Base-by-base conservation (phyloP, 2,888 invertebrate genomes). In the Ommatoiulus sabulosus region DNA sequence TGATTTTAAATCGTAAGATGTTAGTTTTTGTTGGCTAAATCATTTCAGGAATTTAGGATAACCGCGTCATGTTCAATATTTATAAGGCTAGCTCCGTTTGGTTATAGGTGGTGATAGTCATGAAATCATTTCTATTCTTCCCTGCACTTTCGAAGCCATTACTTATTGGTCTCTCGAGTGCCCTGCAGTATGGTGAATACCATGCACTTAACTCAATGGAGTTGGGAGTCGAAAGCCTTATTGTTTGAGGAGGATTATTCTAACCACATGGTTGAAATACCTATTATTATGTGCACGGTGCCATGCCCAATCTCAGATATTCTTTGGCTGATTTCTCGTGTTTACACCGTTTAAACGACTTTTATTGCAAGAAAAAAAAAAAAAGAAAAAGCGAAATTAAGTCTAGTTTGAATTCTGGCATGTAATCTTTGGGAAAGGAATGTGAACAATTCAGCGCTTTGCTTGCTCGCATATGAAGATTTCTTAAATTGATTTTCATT, bases 41-140 rank as follows among this genome's bases (percentile, higher is more conserved):
- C 35, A 35, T 35, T 35, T 35, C 2, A 35, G 35, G 2, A 72
- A 24, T 10, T 20, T 2, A 72, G 24, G 72, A 24, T 72, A 72
- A 10, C 72, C 24, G 20, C 10, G 6, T 6, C 8, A 20, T 5
- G 72, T 20, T 72, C 72, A 24, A 8, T 20, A 72, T 24, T n/a
- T 63, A 20, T 20, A 72, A 20, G 20, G 3, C 20, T 63, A n/a
- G 63, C n/a, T 63, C 3, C 20, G 20, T 20, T 7, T 24, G 72
- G 8, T 72, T 72, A 72, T 72, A 72, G 72, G 20, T 10, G 24
- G 72, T 72, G 24, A 72, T 72, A 72, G 72, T 24, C 72, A 7
- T 72, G 72, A 72, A 72, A 72, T 72, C 72, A 72, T 72, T 72
- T 72, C 72, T 72, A 72, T 72, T 24, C 72, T 72, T 7, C 7